These are phyloP conservation scores for Dastarcus helophoroides DNA, from an alignment of 2,888 invertebrate genomes.

Conservation along the genomic window DNA sequence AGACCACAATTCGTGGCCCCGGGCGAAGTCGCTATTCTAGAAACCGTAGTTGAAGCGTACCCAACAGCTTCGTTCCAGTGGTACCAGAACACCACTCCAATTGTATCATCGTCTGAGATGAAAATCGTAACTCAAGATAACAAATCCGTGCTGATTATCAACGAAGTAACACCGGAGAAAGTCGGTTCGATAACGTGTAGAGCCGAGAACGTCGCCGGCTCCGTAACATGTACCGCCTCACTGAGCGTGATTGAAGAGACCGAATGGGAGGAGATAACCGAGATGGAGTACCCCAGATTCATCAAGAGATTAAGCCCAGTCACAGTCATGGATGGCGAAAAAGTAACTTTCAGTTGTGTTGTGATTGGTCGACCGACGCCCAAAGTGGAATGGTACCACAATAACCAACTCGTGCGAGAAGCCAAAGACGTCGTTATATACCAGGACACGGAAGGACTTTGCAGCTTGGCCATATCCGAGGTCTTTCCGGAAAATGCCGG, in stretches of 20 bases:
- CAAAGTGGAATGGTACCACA: slow-evolving; percentile 68
- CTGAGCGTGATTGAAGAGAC: slow-evolving; percentile 49
- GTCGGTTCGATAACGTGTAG: slow-evolving; percentile 73
- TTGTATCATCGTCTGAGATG: slow-evolving; percentile 57
- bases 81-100: slow-evolving; percentile 65
- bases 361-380: slow-evolving; percentile 71
- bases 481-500: slow-evolving; percentile 88
- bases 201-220: slow-evolving; percentile 83
- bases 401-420: slow-evolving; percentile 57
- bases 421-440: slow-evolving; percentile 65
- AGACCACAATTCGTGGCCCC: slow-evolving; percentile 56
- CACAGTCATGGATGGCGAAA: slow-evolving; percentile 84
- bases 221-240: slow-evolving; percentile 74
- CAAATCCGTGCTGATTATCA: slow-evolving; percentile 66
- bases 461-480: slow-evolving; percentile 71
- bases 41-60: slow-evolving; percentile 62
- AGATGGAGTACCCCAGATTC: slow-evolving; percentile 65
- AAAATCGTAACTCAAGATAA: slow-evolving; percentile 66
- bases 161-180: slow-evolving; percentile 56
- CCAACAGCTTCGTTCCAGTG: slow-evolving; percentile 79
- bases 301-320: slow-evolving; percentile 58
- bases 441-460: slow-evolving; percentile 67
- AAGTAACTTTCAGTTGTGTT: slow-evolving; percentile 60
- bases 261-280: slow-evolving; percentile 45
- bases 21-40: slow-evolving; percentile 69